A percentile compares a stretch with the other conserved stretches of the same genome.
These are phyloP conservation scores for Diaperis boleti DNA, from an alignment of 2,888 invertebrate genomes.

Conservation along the genomic window DNA sequence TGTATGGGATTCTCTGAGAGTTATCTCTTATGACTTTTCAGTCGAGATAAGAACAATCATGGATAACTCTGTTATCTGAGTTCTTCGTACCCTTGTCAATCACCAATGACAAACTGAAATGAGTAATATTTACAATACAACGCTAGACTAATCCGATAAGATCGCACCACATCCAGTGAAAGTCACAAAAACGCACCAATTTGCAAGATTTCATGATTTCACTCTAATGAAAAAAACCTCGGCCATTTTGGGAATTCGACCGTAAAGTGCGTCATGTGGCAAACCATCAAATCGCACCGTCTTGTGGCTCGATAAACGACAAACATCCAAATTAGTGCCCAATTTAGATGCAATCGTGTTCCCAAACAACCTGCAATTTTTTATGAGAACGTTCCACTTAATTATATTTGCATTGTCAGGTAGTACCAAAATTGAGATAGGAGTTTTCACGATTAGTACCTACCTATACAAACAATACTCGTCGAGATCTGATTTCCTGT, in stretches of 20 bases:
- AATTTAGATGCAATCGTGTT: conserved; percentile 16
- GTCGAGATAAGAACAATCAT: neutral
- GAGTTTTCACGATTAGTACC: conserved; percentile 24
- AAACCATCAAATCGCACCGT: too few species aligned
- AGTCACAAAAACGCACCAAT: neutral
- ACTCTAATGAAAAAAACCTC: neutral
- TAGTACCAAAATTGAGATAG: conserved; percentile 24
- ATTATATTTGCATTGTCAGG: conserved; percentile 12
- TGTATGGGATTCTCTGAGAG: too few species aligned
- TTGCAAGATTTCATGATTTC: neutral
- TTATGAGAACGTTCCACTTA: conserved; percentile 10
- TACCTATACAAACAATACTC: conserved; percentile 27
- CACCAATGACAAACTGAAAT: neutral
- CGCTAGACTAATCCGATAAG: conserved; percentile 5
- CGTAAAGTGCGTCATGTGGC: neutral
- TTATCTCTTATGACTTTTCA: too few species aligned
- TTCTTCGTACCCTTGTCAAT: neutral
- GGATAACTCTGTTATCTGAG: neutral
- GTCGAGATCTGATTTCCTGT: conserved; percentile 27
- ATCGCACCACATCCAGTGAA: conserved; percentile 6
- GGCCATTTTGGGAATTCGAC: neutral
- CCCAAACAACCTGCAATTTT: conserved; percentile 14
- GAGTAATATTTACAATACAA: neutral
- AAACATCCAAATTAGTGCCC: neutral
- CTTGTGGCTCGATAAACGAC: neutral